Evolutionary conservation across 35 echinoderm and acorn worm species (phyloP).

Genomic region (Diadema setosum): DNA sequence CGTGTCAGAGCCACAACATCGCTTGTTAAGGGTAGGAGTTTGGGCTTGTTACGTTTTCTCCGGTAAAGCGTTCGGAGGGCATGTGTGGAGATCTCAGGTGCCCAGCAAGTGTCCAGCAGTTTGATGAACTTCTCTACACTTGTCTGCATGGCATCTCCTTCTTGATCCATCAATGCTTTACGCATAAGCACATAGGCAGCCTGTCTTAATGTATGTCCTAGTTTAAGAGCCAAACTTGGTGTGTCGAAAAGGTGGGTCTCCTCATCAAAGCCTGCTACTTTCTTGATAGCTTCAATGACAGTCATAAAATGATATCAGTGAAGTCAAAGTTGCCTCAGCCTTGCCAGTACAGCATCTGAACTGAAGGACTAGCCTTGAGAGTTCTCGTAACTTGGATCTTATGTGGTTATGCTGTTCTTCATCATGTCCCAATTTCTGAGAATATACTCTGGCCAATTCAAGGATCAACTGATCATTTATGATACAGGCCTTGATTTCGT

Average conservation of each 20-base stretch:
- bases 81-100: slow-evolving; percentile 40
- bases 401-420: too few relatives aligned
- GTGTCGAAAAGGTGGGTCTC: not conserved
- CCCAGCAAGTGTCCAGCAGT: slow-evolving; percentile 36
- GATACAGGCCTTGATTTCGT: too few relatives aligned
- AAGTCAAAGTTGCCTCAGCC: too few relatives aligned
- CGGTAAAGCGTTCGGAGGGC: slow-evolving; percentile 41
- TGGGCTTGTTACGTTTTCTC: slow-evolving; percentile 53
- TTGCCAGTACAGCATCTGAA: too few relatives aligned
- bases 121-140: slow-evolving; percentile 7
- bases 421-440: too few relatives aligned
- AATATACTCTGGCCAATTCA: too few relatives aligned
- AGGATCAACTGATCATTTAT: too few relatives aligned
- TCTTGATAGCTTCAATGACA: too few relatives aligned
- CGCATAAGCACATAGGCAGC: slow-evolving; percentile 2
- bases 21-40: slow-evolving; percentile 36
- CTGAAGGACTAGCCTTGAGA: too few relatives aligned
- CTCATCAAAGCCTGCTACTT: too few relatives aligned
- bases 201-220: slow-evolving; percentile 31
- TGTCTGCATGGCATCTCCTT: not conserved
- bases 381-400: too few relatives aligned
- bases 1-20: slow-evolving; percentile 26
- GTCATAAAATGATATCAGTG: too few relatives aligned
- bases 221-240: slow-evolving; percentile 31
- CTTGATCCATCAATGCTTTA: slow-evolving; percentile 4